Conservation (phyloP, 2,888 invertebrate genomes). For the Melinaea marsaeus region DNA sequence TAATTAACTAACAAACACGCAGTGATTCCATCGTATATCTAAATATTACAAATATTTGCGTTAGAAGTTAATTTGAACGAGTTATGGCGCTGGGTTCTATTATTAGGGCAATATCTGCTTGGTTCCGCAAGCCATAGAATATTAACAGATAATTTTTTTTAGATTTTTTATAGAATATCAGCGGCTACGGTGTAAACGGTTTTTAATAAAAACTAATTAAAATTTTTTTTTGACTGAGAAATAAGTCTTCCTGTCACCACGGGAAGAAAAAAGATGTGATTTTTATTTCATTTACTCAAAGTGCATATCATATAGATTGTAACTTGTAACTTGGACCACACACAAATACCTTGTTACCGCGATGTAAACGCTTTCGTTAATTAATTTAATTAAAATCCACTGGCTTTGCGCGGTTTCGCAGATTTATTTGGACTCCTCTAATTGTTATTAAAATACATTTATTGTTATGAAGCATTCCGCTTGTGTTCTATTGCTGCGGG, state of each 20-base stretch:
- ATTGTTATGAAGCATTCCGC: constrained; percentile 14
- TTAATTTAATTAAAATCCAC: constrained; percentile 64
- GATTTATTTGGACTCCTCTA: constrained; percentile 34
- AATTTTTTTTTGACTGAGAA: no score
- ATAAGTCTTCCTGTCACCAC: no score
- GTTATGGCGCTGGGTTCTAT: not conserved
- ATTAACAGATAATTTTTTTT: no score
- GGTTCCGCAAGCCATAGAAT: no score
- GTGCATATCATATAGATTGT: constrained; percentile 15
- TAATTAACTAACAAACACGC: constrained; percentile 6
- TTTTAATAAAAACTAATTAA: no score
- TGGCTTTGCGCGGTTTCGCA: constrained; percentile 31
- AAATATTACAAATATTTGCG: constrained; percentile 37
- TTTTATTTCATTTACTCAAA: not conserved
- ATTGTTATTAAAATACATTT: constrained; percentile 20
- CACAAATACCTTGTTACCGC: constrained; percentile 39
- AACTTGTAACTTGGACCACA: constrained; percentile 26
- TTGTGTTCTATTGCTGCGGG: constrained; percentile 1
- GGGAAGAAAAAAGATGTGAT: not conserved
- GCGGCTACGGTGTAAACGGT: no score
- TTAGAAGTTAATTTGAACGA: constrained; percentile 22
- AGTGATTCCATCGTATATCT: constrained; percentile 34
- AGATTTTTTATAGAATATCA: no score
- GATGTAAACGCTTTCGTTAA: constrained; percentile 47
- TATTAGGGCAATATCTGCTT: no score